phyloP scores from a whole-genome alignment of 2,888 invertebrate species.

The Platycnemis pennipes region DNA sequence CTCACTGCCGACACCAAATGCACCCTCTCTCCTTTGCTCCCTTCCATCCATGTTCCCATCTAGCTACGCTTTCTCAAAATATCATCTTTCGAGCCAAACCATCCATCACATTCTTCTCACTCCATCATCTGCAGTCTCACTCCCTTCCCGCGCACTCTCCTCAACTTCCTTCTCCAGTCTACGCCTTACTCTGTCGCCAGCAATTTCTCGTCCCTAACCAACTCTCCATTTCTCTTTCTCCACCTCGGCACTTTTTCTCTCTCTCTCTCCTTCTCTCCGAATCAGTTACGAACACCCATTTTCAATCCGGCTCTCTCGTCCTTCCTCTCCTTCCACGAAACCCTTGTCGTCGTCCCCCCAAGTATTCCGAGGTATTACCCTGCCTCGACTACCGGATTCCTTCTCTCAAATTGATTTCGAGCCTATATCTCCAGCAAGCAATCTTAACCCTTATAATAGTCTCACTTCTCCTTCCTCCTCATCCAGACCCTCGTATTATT shows the following conservation, averaged over 20 bases:
- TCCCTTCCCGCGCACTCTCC: not conserved
- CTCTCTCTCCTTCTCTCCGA: not conserved
- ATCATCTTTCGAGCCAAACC: slow-evolving; percentile 31
- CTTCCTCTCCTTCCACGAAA: not conserved
- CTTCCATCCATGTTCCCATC: not conserved
- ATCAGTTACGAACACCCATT: not conserved
- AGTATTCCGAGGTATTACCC: not conserved
- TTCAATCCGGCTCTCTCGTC: not conserved
- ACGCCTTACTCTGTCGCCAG: not conserved
- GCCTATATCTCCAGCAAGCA: not conserved
- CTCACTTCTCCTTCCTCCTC: not conserved
- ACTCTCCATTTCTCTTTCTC: not conserved
- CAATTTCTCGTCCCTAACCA: not conserved
- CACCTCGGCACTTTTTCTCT: not conserved
- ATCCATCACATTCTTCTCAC: slow-evolving; percentile 28
- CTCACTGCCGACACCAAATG: not conserved
- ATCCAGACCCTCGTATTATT: not conserved
- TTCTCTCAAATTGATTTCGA: not conserved
- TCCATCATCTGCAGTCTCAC: slow-evolving; percentile 15
- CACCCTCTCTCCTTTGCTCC: not conserved
- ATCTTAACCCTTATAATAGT: slow-evolving; percentile 25
- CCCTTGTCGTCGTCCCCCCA: too few relatives aligned
- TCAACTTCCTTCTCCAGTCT: not conserved
- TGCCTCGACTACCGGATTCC: not conserved
- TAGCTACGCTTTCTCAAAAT: not conserved